phyloP scores from a whole-genome alignment of 2,113 vertebrate genomes.

The Beaufortia kweichowensis region DNA sequence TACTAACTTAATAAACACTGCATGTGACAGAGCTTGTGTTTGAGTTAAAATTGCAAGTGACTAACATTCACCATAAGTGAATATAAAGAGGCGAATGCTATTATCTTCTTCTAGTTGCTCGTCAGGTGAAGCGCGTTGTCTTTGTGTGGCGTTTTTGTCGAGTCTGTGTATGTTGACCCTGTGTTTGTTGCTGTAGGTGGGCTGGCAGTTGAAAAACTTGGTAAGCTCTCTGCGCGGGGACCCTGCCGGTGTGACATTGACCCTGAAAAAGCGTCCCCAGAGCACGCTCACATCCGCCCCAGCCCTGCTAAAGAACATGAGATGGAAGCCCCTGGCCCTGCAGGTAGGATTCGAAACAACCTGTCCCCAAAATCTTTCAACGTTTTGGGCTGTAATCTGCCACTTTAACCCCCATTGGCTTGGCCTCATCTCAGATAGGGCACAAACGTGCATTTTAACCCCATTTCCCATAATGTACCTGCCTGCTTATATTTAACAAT shows the following conservation, averaged over 20 bases:
- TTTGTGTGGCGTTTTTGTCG: slow-evolving; percentile 41
- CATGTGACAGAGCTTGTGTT: slow-evolving; percentile 5
- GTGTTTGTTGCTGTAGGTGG: slow-evolving; percentile 65
- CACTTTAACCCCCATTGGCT: neutral
- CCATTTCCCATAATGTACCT: slow-evolving; percentile 21
- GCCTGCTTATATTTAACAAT: slow-evolving; percentile 16
- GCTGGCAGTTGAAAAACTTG: slow-evolving; percentile 98
- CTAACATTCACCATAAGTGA: neutral
- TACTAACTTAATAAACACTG: neutral
- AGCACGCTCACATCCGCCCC: slow-evolving; percentile 99
- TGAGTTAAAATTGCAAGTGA: too few species aligned
- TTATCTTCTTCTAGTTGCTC: neutral
- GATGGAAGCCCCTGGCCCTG: slow-evolving; percentile 99
- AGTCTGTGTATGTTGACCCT: slow-evolving; percentile 54
- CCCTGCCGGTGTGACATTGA: slow-evolving; percentile 98
- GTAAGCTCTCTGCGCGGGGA: slow-evolving; percentile 97
- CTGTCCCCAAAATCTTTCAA: neutral
- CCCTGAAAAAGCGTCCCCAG: slow-evolving; percentile 99
- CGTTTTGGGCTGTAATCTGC: slow-evolving; percentile 16
- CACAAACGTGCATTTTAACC: neutral
- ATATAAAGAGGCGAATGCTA: slow-evolving; percentile 6
- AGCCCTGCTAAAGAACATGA: slow-evolving; percentile 99
- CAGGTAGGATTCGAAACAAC: slow-evolving; percentile 83
- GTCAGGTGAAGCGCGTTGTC: neutral
- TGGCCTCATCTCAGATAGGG: neutral